Percentiles rank a stretch among this genome's conserved stretches.
Conservation (phyloP, 2,797 vertebrate species). For the Pangasius sanitwongsei region DNA sequence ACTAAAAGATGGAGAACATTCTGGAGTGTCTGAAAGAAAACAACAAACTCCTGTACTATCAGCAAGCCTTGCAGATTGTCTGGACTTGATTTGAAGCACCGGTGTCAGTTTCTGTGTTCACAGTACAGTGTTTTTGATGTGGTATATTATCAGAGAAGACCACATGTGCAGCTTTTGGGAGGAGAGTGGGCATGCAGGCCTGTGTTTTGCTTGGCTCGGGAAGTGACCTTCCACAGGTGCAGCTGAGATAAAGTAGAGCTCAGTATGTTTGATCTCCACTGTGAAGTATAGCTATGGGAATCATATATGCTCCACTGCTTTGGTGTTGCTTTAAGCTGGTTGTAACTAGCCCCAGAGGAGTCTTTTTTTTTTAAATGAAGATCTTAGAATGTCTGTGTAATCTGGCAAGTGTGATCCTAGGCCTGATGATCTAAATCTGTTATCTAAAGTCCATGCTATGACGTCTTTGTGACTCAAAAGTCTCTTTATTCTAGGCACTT, state of each 20-base stretch:
- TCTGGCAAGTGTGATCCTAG: slow-evolving; percentile 15
- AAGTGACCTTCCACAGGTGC: slow-evolving; percentile 59
- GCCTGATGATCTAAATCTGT: neutral
- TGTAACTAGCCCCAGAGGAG: slow-evolving; percentile 36
- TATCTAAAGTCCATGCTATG: neutral
- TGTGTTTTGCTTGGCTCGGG: slow-evolving; percentile 53
- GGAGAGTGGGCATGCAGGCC: slow-evolving; percentile 45
- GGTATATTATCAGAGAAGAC: slow-evolving; percentile 52
- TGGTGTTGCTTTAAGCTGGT: slow-evolving; percentile 48
- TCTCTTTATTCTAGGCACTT: neutral
- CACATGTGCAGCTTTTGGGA: slow-evolving; percentile 47
- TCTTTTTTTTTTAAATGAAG: slow-evolving; percentile 21
- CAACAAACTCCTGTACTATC: slow-evolving; percentile 28
- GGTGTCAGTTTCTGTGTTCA: slow-evolving; percentile 43
- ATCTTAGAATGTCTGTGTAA: slow-evolving; percentile 8
- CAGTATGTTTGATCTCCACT: slow-evolving; percentile 49
- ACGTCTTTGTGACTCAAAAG: neutral
- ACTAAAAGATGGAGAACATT: slow-evolving; percentile 10
- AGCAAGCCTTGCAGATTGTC: slow-evolving; percentile 30
- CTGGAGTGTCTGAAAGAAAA: slow-evolving; percentile 32
- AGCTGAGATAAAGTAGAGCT: slow-evolving; percentile 53
- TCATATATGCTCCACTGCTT: slow-evolving; percentile 20
- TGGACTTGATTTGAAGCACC: slow-evolving; percentile 2
- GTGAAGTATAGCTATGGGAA: slow-evolving; percentile 46
- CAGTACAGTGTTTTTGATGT: slow-evolving; percentile 50